Base-by-base conservation (phyloP, 2,113 vertebrate species). In the Anhinga rufa region DNA sequence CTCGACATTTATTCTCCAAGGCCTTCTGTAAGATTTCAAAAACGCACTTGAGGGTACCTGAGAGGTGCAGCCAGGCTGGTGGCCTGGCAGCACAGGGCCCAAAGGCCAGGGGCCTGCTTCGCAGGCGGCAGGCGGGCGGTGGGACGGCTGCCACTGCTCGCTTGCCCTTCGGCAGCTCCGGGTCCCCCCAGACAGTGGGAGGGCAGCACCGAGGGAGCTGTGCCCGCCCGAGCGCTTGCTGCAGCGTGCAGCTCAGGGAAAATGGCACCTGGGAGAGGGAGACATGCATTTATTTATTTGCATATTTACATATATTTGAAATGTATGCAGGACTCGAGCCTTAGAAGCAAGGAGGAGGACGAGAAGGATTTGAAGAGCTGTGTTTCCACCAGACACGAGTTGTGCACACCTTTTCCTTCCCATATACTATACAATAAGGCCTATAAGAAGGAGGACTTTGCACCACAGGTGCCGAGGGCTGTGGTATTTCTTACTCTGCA, bases 191-290 rank as follows among this genome's bases (percentile, higher is more conserved):
- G 79, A 36, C 36, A 77, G 24, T 8, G 19, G 3, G 8, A 70
- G 42, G 36, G 22, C 34, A 62, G 6, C 49, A 14, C 21, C 6
- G 31, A 54, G 44, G 44, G 17, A 90, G 55, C 28, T 36, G 22
- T 40, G 77, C 49, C 34, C 34, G 44, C 14, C 19, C 0, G 0
- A 83, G 52, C 0, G 0, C 46, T 58, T 49, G 61, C 55, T 76
- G 57, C 52, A 80, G 36, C 6, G 36, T 52, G 60, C 52, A 54
- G 51, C 68, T 74, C 78, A 68, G 65, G 28, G 31, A 40, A 81
- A 49, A 52, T 1, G 5, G 42, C 51, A 49, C 42, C 51, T 25
- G 21, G 31, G 42, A 88, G 55, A 49, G 78, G 69, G 82, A 58
- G 8, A 26, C 1, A 2, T 28, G 22, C 15, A 18, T 61, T 48